These are phyloP conservation scores for Palythoa heliodiscus DNA, from an alignment of 92 coral and sea anemone genomes.

Conservation along the genomic window DNA sequence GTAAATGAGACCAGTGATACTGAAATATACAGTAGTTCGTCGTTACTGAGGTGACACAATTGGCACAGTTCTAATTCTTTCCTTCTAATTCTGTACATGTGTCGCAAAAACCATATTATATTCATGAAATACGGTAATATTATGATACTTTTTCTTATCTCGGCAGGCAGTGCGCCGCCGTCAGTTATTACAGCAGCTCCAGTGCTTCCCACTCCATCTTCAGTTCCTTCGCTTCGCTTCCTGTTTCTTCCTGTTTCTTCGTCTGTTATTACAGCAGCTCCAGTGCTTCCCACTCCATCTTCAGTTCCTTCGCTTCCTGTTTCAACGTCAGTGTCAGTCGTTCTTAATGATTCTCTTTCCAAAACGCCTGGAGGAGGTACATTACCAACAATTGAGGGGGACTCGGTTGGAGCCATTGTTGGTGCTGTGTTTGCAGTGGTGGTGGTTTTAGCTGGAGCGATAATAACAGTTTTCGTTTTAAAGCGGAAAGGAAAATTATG, in stretches of 20 bases:
- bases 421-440: slow-evolving; percentile 13
- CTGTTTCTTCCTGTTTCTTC: neutral
- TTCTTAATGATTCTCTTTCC: neutral
- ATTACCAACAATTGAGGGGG: neutral
- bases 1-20: too few relatives aligned
- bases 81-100: too few relatives aligned
- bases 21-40: too few relatives aligned
- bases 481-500: slow-evolving; percentile 17
- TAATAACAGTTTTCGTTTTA: slow-evolving; percentile 6
- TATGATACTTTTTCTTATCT: neutral
- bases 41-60: too few relatives aligned
- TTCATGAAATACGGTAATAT: too few relatives aligned
- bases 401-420: slow-evolving; percentile 5
- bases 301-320: too few relatives aligned
- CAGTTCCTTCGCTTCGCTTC: too few relatives aligned
- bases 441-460: neutral
- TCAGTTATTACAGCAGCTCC: neutral
- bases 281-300: too few relatives aligned
- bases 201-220: too few relatives aligned
- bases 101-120: too few relatives aligned
- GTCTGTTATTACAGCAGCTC: neutral
- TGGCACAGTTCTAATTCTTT: too few relatives aligned
- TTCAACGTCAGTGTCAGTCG: neutral
- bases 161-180: neutral
- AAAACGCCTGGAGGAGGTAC: neutral